Evolutionary conservation across 2,888 invertebrate genomes (phyloP).

Genomic region (Eudasyphora cyanicolor): DNA sequence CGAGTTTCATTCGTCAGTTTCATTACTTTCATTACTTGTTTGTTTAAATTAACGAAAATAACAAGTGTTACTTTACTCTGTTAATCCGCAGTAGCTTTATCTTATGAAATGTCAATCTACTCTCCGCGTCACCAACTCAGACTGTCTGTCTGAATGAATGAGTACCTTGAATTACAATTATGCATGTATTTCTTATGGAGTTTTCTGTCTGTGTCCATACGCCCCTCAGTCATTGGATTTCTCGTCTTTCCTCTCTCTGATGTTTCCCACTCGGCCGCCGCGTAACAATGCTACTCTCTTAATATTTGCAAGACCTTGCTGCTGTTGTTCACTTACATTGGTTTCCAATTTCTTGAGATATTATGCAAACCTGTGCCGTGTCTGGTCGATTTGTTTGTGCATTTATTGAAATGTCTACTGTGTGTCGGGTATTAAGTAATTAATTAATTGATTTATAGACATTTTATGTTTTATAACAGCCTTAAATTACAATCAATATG

Average conservation of each 20-base stretch:
- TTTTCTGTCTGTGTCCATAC: not conserved
- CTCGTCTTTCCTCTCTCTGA: not conserved
- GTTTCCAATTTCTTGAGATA: conserved; percentile 41
- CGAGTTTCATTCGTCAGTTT: too few relatives aligned
- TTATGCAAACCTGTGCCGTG: conserved; percentile 17
- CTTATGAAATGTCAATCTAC: conserved; percentile 38
- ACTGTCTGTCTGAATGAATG: conserved; percentile 15
- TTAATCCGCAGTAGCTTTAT: conserved; percentile 45
- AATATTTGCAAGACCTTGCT: not conserved
- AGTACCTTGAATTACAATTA: conserved; percentile 60
- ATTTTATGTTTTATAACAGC: conserved; percentile 52
- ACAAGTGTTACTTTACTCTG: conserved; percentile 55
- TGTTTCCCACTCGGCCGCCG: too few relatives aligned
- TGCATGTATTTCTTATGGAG: conserved; percentile 34
- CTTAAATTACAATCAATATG: conserved; percentile 38
- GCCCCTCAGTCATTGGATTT: conserved; percentile 5
- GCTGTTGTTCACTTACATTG: conserved; percentile 1
- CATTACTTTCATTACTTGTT: too few relatives aligned
- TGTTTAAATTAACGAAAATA: conserved; percentile 33
- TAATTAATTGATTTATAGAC: conserved; percentile 69
- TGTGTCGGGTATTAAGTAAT: conserved; percentile 59
- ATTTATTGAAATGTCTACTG: conserved; percentile 53
- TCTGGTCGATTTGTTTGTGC: conserved; percentile 29
- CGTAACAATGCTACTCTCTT: too few relatives aligned
- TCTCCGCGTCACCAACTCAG: too few relatives aligned